Evolutionary conservation across 2,888 invertebrate genomes (phyloP), one percentile per base, ranked within the genome.

Genomic region (Chorisops tibialis): DNA sequence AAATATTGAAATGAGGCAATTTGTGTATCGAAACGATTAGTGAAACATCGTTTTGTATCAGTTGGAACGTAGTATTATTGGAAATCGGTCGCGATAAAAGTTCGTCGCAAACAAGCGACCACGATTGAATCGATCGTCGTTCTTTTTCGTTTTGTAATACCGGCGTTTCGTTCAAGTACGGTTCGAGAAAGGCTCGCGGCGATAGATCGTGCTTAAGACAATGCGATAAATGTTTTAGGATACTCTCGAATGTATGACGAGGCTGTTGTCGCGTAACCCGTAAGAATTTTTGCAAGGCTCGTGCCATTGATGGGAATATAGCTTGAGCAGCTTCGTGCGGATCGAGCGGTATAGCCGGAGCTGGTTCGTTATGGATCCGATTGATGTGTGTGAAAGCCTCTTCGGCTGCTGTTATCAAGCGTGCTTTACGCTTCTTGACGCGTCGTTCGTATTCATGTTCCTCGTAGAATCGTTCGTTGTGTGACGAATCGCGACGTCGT

Each of bases 331-430:
- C 97, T 80, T 97, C 97, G 70, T 93, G 87, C 0, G 97, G 91
- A 73, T 96, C 95, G 81, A 99, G 88, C 0, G 91, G 89, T 63
- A 90, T 85, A 0, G 92, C 89, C 0, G 92, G 88, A 30, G 89
- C 86, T 59, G 84, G 82, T 68, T 85, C 86, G 64, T 85, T 83
- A 67, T 85, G 80, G 65, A 96, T 85, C 38, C 96, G 83, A 71
- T 93, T 90, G 67, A 99, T 95, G 74, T 98, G 97, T 11, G 96
- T 95, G 77, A 99, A 99, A 1, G 98, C 96, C 74, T 99, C 98
- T 77, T 99, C 98, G 0, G 96, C 91, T 1, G 97, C 95, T 1
- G 93, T 90, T 60, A 96, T 86, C 41, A 99, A 82, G 18, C 98
- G 81, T 3, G 97, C 96, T 63, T 88, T 83, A 0, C 97, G 82